Evolutionary conservation across 2,113 vertebrate genomes (phyloP), one percentile per base, ranked within the genome.

Genomic region (Dasyurus viverrinus): DNA sequence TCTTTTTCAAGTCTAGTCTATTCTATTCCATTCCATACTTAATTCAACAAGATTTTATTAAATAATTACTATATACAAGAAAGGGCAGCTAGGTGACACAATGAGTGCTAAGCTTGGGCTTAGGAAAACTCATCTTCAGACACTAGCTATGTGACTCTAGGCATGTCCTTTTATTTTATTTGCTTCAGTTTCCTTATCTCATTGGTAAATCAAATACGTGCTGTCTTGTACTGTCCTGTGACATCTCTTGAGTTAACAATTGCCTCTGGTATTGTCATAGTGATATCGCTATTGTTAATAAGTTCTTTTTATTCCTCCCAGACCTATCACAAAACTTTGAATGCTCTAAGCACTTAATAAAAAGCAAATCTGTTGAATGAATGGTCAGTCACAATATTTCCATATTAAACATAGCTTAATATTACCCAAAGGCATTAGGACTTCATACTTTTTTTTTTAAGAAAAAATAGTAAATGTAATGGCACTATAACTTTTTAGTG

Each of bases 401-500:
- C 16, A 23, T 42, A 84, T 42, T 42, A 84, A 84, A 60, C 0
- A 42, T 84, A n/a, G 19, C 19, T 84, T 84, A 84, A 42, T 84
- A 60, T 48, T 30, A 55, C 23, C 22, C 8, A 57, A 24, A 90
- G 10, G 30, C 6, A 30, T 53, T 25, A 48, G 4, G 2, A 26
- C 23, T 92, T 3, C 7, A 53, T 1, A 26, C 16, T 9, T 89
- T 54, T 52, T 68, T 89, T 95, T 89, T 84, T 92, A 93, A 93
- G 3, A 42, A n/a, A 84, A 42, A 84, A 84, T 42, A 42, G 5
- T 84, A 84, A 84, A 42, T 84, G 42, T 84, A 93, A 2, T 91
- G 53, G 42, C 92, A 93, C 90, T 91, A 90, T 93, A 98, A 92
- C 97, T 95, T 46, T 95, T 68, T 91, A 93, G 68, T 94, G 94